phyloP scores from a whole-genome alignment of 2,888 invertebrate species.

The Fragum whitleyi region DNA sequence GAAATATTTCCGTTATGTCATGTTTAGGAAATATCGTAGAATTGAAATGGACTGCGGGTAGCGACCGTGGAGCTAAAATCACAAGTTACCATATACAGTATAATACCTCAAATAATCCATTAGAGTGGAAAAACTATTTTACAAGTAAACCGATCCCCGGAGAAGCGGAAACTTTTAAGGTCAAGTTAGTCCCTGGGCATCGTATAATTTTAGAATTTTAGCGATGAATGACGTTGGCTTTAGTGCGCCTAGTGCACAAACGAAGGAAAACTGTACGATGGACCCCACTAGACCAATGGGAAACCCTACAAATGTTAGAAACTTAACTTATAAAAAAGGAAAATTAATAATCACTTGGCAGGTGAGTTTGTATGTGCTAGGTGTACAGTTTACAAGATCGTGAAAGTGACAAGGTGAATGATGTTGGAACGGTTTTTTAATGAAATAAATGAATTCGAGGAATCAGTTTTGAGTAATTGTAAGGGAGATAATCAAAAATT shows the following conservation, averaged over 20 bases:
- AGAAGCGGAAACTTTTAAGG: conserved; percentile 61
- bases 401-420: too few species aligned
- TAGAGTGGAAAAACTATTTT: conserved; percentile 90
- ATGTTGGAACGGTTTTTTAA: too few species aligned
- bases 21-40: conserved; percentile 87
- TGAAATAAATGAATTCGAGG: too few species aligned
- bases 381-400: too few species aligned
- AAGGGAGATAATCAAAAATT: too few species aligned
- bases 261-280: conserved; percentile 77
- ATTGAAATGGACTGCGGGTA: conserved; percentile 92
- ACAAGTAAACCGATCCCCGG: conserved; percentile 70
- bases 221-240: conserved; percentile 83
- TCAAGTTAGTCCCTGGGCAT: conserved; percentile 83
- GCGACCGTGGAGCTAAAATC: conserved; percentile 97
- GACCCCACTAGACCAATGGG: conserved; percentile 80
- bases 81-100: conserved; percentile 95
- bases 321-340: conserved; percentile 80
- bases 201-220: conserved; percentile 84
- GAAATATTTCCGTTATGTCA: conserved; percentile 86
- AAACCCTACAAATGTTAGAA: conserved; percentile 83
- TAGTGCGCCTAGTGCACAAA: conserved; percentile 82
- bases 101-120: conserved; percentile 97
- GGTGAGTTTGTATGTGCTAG: conserved; percentile 76
- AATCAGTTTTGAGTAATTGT: too few species aligned
- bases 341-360: conserved; percentile 84